Evolutionary conservation across 1,140 invertebrate genomes (phyloP).

Genomic region (Drosophila biarmipes): DNA sequence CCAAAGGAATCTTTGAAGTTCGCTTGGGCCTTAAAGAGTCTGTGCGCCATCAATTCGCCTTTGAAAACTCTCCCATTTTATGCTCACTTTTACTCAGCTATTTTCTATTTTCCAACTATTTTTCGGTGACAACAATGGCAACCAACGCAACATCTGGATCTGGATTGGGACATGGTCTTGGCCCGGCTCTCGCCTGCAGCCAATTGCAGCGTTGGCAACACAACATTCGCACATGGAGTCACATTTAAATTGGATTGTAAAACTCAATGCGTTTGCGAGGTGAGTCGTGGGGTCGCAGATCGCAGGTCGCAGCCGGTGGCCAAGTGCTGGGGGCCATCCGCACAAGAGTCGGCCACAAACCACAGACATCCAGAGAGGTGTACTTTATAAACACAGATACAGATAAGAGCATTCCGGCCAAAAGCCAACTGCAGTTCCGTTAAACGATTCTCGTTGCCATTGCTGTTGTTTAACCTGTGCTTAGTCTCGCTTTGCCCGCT

Average conservation of each 20-base stretch:
- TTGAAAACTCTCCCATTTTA: slow-evolving; percentile 6
- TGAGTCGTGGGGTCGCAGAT: slow-evolving; percentile 71
- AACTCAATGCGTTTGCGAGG: slow-evolving; percentile 89
- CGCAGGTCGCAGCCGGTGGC: neutral
- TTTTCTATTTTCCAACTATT: slow-evolving; percentile 25
- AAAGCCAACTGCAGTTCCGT: slow-evolving; percentile 63
- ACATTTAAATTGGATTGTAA: slow-evolving; percentile 88
- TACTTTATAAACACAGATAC: slow-evolving; percentile 14
- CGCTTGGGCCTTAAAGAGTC: slow-evolving; percentile 5
- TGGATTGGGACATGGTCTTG: slow-evolving; percentile 29
- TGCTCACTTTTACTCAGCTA: slow-evolving; percentile 54
- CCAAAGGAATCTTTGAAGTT: slow-evolving; percentile 1
- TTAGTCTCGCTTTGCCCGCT: slow-evolving; percentile 24
- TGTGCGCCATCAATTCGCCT: neutral
- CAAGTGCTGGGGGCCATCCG: slow-evolving; percentile 14
- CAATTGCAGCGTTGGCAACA: slow-evolving; percentile 87
- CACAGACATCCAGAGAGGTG: slow-evolving; percentile 37
- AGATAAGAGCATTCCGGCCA: slow-evolving; percentile 12
- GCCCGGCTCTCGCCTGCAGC: slow-evolving; percentile 63
- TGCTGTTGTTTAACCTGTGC: slow-evolving; percentile 51
- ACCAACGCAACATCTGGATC: slow-evolving; percentile 21
- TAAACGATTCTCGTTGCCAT: slow-evolving; percentile 40
- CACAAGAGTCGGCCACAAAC: slow-evolving; percentile 53
- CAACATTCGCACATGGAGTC: slow-evolving; percentile 88
- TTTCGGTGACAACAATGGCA: slow-evolving; percentile 50